Evolutionary conservation across 2,797 vertebrate species (phyloP).

Genomic region (Myioborus miniatus): DNA sequence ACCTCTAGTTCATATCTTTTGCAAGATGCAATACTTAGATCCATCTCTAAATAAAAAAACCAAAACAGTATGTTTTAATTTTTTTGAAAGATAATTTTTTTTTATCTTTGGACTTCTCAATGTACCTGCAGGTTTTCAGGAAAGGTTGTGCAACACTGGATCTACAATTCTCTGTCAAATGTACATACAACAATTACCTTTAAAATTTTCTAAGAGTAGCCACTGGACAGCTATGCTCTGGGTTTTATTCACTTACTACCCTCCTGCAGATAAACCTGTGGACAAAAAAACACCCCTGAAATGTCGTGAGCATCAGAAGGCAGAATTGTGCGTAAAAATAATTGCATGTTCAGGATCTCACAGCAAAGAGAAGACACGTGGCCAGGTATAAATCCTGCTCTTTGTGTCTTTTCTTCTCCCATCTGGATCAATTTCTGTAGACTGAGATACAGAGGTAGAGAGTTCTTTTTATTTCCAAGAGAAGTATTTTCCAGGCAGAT

Average conservation of each 20-base stretch:
- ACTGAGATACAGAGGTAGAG: background rate
- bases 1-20: background rate
- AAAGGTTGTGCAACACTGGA: background rate
- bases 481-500: background rate
- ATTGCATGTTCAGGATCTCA: background rate
- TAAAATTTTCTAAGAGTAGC: background rate
- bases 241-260: background rate
- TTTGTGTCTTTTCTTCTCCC: background rate
- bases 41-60: background rate
- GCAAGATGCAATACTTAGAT: background rate
- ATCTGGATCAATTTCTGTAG: background rate
- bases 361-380: background rate
- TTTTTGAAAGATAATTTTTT: background rate
- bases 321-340: background rate
- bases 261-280: background rate
- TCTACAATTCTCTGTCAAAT: background rate
- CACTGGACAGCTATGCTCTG: background rate
- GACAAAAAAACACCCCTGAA: background rate
- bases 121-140: background rate
- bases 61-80: background rate
- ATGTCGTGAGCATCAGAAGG: fast-evolving
- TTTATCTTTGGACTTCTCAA: background rate
- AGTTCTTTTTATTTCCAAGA: background rate
- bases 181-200: background rate
- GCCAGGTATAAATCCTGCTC: background rate